A percentile compares a stretch with the other conserved stretches of the same genome.
Conservation (phyloP, 2,113 vertebrate genomes). For the Atlantisia rogersi region DNA sequence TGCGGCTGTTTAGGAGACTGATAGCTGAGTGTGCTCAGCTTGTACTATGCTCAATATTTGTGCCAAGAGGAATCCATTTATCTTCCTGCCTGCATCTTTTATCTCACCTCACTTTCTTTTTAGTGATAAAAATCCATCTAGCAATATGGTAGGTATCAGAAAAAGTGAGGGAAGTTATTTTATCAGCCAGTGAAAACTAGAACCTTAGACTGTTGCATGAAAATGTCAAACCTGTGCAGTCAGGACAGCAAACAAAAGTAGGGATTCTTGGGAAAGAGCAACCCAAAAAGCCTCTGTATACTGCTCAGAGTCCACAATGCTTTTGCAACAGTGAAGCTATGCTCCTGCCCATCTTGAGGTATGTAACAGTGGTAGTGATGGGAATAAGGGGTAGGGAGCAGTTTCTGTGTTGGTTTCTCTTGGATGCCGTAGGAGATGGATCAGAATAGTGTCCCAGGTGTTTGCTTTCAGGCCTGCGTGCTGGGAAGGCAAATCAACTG, state of each 20-base stretch:
- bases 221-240: neutral
- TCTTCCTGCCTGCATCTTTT: neutral
- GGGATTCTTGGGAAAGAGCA: neutral
- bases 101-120: neutral
- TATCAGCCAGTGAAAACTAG: neutral
- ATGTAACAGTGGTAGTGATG: too few relatives aligned
- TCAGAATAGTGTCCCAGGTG: neutral
- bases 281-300: neutral
- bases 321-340: neutral
- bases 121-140: neutral
- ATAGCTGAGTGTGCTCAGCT: neutral
- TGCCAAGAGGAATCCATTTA: neutral
- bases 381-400: neutral
- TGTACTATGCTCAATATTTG: neutral
- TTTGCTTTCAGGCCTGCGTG: neutral
- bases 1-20: neutral
- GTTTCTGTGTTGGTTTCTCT: neutral
- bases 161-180: neutral
- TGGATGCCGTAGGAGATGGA: neutral
- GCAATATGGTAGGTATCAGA: neutral
- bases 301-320: neutral
- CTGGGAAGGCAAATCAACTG: neutral
- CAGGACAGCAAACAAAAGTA: neutral
- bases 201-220: neutral
- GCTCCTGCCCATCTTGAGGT: neutral